A percentile compares a stretch with the other conserved stretches of the same genome.
Evolutionary conservation across 2,113 vertebrate genomes (phyloP).

Genomic region (Oryctolagus cuniculus): mOryCun1.1 NC_091442.1:87450501-87451000

Average conservation of each 20-base stretch:
- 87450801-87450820: neutral
- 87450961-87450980: neutral
- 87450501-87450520: accelerated
- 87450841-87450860: neutral
- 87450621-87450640: neutral
- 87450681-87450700: neutral
- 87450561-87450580: neutral
- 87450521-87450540: neutral
- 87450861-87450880: neutral
- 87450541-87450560: neutral
- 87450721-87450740: neutral
- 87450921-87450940: neutral
- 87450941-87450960: neutral
- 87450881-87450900: neutral
- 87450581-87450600: neutral
- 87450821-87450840: neutral
- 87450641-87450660: neutral
- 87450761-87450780: neutral
- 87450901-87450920: neutral
- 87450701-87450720: neutral
- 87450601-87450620: neutral
- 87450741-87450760: neutral
- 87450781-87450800: neutral
- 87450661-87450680: neutral
- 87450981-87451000: neutral